Percentiles rank a stretch among this genome's conserved stretches.
phyloP scores from a whole-genome alignment of 2,888 invertebrate species.

The Melanostoma scalare region DNA sequence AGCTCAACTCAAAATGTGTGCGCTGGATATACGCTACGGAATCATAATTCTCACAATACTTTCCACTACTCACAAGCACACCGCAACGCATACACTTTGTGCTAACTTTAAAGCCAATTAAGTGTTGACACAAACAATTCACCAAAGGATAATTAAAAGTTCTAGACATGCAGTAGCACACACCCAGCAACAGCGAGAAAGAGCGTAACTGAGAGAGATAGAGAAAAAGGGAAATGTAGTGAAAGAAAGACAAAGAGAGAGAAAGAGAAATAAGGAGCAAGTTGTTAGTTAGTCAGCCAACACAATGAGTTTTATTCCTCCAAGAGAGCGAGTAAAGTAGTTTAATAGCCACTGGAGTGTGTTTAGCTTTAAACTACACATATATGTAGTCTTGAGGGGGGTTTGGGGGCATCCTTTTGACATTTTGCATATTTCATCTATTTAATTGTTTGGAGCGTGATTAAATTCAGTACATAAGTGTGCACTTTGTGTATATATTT shows the following conservation, averaged over 20 bases:
- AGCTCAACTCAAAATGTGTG: slow-evolving; percentile 28
- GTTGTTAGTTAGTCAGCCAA: slow-evolving; percentile 31
- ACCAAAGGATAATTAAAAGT: slow-evolving; percentile 73
- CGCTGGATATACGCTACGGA: slow-evolving; percentile 15
- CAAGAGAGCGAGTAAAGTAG: slow-evolving; percentile 31
- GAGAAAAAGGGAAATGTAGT: background rate
- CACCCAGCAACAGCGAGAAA: background rate
- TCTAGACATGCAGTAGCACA: slow-evolving; percentile 64
- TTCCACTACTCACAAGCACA: slow-evolving; percentile 3
- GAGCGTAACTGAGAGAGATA: background rate
- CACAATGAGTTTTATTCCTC: slow-evolving; percentile 35
- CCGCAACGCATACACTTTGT: slow-evolving; percentile 14
- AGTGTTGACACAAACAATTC: slow-evolving; percentile 72
- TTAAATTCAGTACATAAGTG: slow-evolving; percentile 52
- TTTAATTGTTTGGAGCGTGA: slow-evolving; percentile 64
- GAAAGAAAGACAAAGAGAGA: background rate
- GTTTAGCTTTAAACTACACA: slow-evolving; percentile 53
- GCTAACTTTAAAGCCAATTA: slow-evolving; percentile 69
- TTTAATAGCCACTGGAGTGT: slow-evolving; percentile 54
- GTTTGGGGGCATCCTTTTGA: slow-evolving; percentile 20
- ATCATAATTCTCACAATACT: slow-evolving; percentile 45
- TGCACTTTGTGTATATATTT: slow-evolving; percentile 23
- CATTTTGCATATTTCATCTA: slow-evolving; percentile 65
- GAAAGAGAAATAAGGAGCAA: slow-evolving; percentile 1
- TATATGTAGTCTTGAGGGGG: slow-evolving; percentile 18